Evolutionary conservation across 2,888 invertebrate species (phyloP), one percentile per base, ranked within the genome.

Genomic region (Ernsta delagoae): DNA sequence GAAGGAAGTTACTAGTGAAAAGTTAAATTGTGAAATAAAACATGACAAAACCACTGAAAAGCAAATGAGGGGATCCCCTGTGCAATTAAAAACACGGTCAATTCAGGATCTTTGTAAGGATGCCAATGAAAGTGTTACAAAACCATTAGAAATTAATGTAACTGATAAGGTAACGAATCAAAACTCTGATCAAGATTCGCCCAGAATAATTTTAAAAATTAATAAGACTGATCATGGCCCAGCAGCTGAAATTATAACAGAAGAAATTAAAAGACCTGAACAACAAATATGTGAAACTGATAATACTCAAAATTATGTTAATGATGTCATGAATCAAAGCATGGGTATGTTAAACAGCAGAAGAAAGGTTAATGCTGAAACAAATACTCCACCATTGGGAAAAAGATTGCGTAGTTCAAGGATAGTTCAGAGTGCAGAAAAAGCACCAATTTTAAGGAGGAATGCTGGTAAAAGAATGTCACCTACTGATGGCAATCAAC

Each of bases 141-240:
- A 88, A 75, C 93, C 94, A n/a, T 79, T 94, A 79, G 94, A 94
- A 85, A 92, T 94, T 60, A 86, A 83, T 71, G 86, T 92, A 71
- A 82, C 89, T 71, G 91, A 92, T 69, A 90, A 90, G 77, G 70
- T 83, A 50, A 76, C 83, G 31, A 86, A 83, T 82, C 87, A 87
- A 77, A 88, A 87, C 71, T 88, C 91, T 64, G 92, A 90, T 57
- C 93, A 93, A 84, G 93, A 93, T 78, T 94, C 94, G 39, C 94
- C 94, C 68, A 82, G 95, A 78, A 95, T 95, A 75, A 95, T 95
- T 75, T 87, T 95, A 77, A 95, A 95, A 87, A 95, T 95, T 75
- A 95, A 95, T 81, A 95, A 95, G 88, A 94, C 94, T 77, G 94
- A 94, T 77, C 91, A 92, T 81, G 94, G 93, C 72, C 74, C 93